Conservation (phyloP, 2,888 invertebrate species). For the Drosophila tripunctata region DNA sequence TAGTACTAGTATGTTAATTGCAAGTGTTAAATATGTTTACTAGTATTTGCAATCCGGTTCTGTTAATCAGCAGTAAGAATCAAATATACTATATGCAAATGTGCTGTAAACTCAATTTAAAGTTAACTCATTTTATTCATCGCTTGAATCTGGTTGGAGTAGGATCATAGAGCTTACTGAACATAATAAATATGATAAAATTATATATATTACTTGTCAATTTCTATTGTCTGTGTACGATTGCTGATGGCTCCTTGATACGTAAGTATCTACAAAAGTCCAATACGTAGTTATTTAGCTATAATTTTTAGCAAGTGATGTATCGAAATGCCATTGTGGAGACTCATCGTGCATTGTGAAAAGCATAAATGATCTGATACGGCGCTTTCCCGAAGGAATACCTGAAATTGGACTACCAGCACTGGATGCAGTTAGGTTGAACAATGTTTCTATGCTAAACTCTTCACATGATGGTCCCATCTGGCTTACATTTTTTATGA, state of each 20-base stretch:
- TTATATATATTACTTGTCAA: neutral
- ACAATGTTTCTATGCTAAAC: conserved; percentile 9
- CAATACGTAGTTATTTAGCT: neutral
- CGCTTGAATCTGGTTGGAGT: neutral
- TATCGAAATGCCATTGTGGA: conserved; percentile 56
- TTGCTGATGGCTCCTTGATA: conserved; percentile 22
- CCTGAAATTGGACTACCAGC: conserved; percentile 51
- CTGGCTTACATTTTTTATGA: conserved; percentile 37
- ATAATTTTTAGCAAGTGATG: conserved; percentile 41
- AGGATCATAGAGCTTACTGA: conserved; percentile 10
- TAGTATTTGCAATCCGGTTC: conserved; percentile 24
- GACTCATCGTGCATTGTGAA: conserved; percentile 38
- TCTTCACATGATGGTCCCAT: conserved; percentile 11
- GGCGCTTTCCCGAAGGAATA: conserved; percentile 46
- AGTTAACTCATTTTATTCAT: conserved; percentile 14
- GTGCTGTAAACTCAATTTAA: neutral
- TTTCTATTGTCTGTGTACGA: neutral
- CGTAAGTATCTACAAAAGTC: conserved; percentile 30
- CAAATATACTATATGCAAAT: neutral
- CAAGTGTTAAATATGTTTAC: neutral
- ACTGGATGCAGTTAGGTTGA: conserved; percentile 23
- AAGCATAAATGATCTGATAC: conserved; percentile 47
- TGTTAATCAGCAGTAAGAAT: neutral
- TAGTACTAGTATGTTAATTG: neutral
- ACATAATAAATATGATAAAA: conserved; percentile 31